A percentile compares a stretch with the other conserved stretches of the same genome.
These are phyloP conservation scores for Grantiella picta DNA, from an alignment of 2,113 vertebrate genomes.

Conservation along the genomic window DNA sequence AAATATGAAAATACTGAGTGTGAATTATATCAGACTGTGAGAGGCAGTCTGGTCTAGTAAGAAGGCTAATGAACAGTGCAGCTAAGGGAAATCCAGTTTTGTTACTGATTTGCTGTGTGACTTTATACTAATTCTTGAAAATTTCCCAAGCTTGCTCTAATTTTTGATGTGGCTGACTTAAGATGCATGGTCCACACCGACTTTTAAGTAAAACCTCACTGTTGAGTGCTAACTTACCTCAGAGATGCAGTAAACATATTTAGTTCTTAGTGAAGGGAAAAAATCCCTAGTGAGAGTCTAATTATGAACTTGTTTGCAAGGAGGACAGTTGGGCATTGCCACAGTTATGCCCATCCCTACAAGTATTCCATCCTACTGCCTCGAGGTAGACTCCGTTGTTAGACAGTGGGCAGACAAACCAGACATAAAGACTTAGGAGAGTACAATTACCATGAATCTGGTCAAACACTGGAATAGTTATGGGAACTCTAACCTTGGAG, in stretches of 20 bases:
- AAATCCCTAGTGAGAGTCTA: not conserved
- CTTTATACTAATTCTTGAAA: not conserved
- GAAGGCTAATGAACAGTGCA: slow-evolving; percentile 18
- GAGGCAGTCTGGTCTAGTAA: slow-evolving; percentile 45
- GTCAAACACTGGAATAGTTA: not conserved
- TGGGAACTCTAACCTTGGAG: not conserved
- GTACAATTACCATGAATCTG: not conserved
- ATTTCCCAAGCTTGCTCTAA: not conserved
- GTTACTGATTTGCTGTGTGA: not conserved
- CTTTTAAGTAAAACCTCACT: not conserved
- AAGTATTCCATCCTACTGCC: not conserved
- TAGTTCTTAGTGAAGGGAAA: not conserved
- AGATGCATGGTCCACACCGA: not conserved
- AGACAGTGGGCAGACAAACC: not conserved
- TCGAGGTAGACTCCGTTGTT: not conserved
- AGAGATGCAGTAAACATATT: not conserved
- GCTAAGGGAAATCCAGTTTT: not conserved
- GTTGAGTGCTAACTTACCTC: not conserved
- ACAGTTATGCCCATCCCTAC: not conserved
- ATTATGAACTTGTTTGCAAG: not conserved
- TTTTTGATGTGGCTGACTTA: not conserved
- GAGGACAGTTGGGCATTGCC: not conserved
- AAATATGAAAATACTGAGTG: slow-evolving; percentile 20
- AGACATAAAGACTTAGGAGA: not conserved
- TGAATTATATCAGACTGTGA: slow-evolving; percentile 39